A percentile compares a stretch with the other conserved stretches of the same genome.
Conservation (phyloP, 1,140 invertebrate species). For the Drosophila simulans region DNA sequence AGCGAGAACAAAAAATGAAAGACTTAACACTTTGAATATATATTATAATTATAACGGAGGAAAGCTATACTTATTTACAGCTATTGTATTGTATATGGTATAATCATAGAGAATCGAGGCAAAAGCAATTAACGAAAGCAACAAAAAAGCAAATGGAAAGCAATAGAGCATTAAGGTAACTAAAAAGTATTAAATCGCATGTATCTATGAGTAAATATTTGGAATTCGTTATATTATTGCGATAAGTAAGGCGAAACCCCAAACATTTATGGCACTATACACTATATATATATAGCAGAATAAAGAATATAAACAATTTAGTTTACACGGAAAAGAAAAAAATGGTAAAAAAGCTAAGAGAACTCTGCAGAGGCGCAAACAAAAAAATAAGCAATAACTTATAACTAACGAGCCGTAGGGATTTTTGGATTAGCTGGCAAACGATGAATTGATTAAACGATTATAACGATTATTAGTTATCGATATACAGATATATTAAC, state of each 20-base stretch:
- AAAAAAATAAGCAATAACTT: conserved; percentile 32
- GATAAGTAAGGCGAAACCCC: conserved; percentile 63
- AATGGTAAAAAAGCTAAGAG: conserved; percentile 9
- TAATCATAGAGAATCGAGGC: conserved; percentile 32
- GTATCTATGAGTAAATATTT: conserved; percentile 73
- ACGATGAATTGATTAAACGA: conserved; percentile 72
- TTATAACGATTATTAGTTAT: conserved; percentile 72
- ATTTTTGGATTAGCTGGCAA: conserved; percentile 74
- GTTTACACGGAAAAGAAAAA: conserved; percentile 41
- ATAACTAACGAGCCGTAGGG: conserved; percentile 66
- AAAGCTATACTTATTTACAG: conserved; percentile 73
- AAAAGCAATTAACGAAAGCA: conserved; percentile 51
- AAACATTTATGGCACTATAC: conserved; percentile 76
- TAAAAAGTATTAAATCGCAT: conserved; percentile 78
- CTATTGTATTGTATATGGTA: conserved; percentile 71
- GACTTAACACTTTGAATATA: conserved; percentile 81
- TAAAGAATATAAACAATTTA: conserved; percentile 50
- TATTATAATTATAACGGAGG: conserved; percentile 53
- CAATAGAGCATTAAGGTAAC: conserved; percentile 64
- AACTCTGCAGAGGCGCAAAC: conserved; percentile 19
- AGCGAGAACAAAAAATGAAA: conserved; percentile 80
- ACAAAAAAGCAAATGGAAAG: conserved; percentile 44
- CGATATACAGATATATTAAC: conserved; percentile 65
- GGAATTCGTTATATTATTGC: conserved; percentile 79
- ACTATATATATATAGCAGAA: conserved; percentile 54